phyloP scores from a whole-genome alignment of 1,140 invertebrate genomes.

The Leucophenga varia region DNA sequence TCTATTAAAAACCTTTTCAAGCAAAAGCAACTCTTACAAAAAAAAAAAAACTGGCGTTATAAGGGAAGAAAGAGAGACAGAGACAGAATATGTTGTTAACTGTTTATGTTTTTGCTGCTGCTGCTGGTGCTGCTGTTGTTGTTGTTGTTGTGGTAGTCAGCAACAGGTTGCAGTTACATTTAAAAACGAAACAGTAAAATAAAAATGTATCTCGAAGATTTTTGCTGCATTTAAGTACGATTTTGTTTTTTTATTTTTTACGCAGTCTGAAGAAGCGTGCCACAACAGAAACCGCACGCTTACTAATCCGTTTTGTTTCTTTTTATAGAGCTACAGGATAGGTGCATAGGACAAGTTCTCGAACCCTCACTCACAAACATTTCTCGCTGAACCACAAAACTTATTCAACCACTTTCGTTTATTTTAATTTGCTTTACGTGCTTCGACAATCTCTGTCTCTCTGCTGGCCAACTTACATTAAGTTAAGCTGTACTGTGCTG shows the following conservation, averaged over 20 bases:
- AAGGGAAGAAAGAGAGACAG: constrained; percentile 13
- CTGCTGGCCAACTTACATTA: too few relatives aligned
- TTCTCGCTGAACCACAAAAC: constrained; percentile 14
- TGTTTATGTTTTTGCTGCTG: constrained; percentile 1
- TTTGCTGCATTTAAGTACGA: background rate
- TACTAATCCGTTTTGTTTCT: constrained; percentile 21
- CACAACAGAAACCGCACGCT: constrained; percentile 22
- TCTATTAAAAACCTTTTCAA: constrained; percentile 12
- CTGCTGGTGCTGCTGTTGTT: background rate
- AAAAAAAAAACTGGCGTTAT: constrained; percentile 2
- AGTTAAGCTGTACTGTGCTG: too few relatives aligned
- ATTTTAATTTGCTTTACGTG: constrained; percentile 51
- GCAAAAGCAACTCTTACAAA: background rate
- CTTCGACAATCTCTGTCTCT: background rate
- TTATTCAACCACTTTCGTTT: constrained; percentile 45
- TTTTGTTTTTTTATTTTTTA: too few relatives aligned
- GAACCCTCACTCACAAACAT: too few relatives aligned
- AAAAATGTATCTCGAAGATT: too few relatives aligned
- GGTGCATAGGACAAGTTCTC: background rate
- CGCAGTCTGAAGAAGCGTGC: background rate
- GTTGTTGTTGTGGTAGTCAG: background rate
- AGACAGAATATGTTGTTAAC: background rate
- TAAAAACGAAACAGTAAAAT: too few relatives aligned
- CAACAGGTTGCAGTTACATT: too few relatives aligned
- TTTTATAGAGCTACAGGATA: too few relatives aligned